Evolutionary conservation across 2,888 invertebrate genomes (phyloP).

Genomic region (Chrysotoxum bicinctum): DNA sequence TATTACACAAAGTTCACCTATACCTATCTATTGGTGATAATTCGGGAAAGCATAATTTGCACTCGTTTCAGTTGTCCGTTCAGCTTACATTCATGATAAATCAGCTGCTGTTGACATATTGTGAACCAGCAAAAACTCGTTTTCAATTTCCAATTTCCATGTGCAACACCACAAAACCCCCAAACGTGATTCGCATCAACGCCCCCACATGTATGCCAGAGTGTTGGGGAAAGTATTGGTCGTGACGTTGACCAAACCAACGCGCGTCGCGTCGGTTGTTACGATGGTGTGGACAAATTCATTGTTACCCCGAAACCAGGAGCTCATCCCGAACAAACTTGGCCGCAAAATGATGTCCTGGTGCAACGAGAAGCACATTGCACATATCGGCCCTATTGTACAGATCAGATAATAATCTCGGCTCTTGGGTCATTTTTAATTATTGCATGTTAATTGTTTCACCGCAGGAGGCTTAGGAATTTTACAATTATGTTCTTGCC

Average conservation of each 20-base stretch:
- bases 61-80: background rate
- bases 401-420: constrained; percentile 51
- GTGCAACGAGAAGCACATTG: background rate
- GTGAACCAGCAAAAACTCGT: constrained; percentile 40
- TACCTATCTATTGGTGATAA: constrained; percentile 17
- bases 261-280: background rate
- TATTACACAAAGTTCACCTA: background rate
- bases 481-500: constrained; percentile 53
- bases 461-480: constrained; percentile 55
- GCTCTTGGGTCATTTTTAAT: constrained; percentile 60
- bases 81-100: constrained; percentile 29
- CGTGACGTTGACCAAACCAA: background rate
- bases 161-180: constrained; percentile 27
- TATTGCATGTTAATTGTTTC: constrained; percentile 66
- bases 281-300: constrained; percentile 22
- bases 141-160: constrained; percentile 60
- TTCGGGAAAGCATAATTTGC: constrained; percentile 26
- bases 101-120: constrained; percentile 58
- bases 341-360: constrained; percentile 24
- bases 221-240: background rate
- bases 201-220: background rate
- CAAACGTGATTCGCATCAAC: constrained; percentile 24
- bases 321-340: constrained; percentile 23
- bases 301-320: constrained; percentile 24
- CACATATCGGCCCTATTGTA: constrained; percentile 2